Evolutionary conservation across 2,888 invertebrate genomes (phyloP), one percentile per base, ranked within the genome.

Genomic region (Antitype chi): DNA sequence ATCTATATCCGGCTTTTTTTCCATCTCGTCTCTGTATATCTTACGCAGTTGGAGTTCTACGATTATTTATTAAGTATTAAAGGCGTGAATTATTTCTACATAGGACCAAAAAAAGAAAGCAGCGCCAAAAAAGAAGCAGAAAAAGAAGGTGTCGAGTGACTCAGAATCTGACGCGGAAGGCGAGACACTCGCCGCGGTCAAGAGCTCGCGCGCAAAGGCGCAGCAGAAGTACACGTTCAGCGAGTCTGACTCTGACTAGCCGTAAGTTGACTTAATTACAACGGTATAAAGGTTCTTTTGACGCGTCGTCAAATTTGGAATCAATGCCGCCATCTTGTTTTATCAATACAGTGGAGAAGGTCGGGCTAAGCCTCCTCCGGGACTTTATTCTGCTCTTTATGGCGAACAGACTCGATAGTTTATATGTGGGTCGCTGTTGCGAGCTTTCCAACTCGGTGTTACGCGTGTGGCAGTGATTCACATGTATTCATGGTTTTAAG

Each of bases 191-290:
- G 88, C 70, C 78, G 70, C 72, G 78, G 23, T 83, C 78, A 68
- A 73, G 73, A 68, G 87, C 89, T 32, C 90, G 94, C 85, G 90
- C 92, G 38, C 87, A 94, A 11, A 91, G 92, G 49, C 93, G 91
- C 78, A 93, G 25, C 83, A 94, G 85, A 96, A 95, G 76, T 97
- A 97, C 88, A 92, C 93, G 85, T 97, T 95, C 88, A 97, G 97
- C 77, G 96, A 90, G 57, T 93, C 93, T 3, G 94, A 94, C 53
- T 92, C 92, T 32, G 95, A 96, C 63, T 95, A 93, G 87, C 52
- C 28, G 75, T 75, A 60, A 71, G 76, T 73, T 4, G 38, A 38
- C 38, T 38, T 38, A 38, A 38, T 38, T 38, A 38, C 38, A 38
- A 38, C 38, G 6, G 5, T 38, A 38, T 38, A 38, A 38, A 38